Conservation (phyloP, 2,888 invertebrate species). For the Odontomyia ornata region DNA sequence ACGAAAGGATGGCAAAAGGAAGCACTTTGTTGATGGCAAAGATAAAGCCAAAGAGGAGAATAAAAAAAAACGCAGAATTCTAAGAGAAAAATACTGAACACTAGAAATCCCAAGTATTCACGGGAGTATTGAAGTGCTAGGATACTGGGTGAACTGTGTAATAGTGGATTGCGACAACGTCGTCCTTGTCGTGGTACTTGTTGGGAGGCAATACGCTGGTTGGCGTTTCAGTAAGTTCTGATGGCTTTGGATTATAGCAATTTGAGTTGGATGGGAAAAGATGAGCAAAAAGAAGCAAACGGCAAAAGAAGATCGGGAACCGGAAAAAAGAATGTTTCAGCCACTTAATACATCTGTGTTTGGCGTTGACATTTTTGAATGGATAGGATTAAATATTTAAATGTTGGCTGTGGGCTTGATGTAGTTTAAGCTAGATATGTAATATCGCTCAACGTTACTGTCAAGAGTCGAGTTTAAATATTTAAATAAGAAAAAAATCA, state of each 20-base stretch:
- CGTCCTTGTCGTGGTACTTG: background rate
- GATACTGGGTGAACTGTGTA: background rate
- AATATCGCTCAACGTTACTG: constrained; percentile 11
- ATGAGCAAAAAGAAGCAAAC: background rate
- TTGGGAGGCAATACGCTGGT: background rate
- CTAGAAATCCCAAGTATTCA: constrained; percentile 21
- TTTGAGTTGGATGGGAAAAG: background rate
- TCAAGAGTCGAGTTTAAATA: constrained; percentile 22
- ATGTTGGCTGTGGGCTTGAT: constrained; percentile 26
- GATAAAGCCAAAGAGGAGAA: background rate
- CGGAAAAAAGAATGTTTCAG: constrained; percentile 20
- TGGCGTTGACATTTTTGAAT: constrained; percentile 34
- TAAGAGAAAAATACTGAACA: constrained; percentile 16
- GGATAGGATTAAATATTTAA: constrained; percentile 36
- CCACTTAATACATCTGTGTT: constrained; percentile 35
- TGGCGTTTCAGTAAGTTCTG: background rate
- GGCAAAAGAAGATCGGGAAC: background rate
- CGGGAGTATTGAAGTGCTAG: constrained; percentile 32
- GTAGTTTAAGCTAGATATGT: constrained; percentile 1
- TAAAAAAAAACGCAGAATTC: background rate
- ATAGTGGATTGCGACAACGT: constrained; percentile 16
- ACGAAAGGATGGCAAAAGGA: background rate
- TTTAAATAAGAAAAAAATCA: constrained; percentile 18
- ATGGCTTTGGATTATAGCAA: constrained; percentile 8
- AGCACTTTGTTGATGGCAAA: background rate